Base-by-base conservation (phyloP, 2,888 invertebrate genomes). In the Halictus quadricinctus region DNA sequence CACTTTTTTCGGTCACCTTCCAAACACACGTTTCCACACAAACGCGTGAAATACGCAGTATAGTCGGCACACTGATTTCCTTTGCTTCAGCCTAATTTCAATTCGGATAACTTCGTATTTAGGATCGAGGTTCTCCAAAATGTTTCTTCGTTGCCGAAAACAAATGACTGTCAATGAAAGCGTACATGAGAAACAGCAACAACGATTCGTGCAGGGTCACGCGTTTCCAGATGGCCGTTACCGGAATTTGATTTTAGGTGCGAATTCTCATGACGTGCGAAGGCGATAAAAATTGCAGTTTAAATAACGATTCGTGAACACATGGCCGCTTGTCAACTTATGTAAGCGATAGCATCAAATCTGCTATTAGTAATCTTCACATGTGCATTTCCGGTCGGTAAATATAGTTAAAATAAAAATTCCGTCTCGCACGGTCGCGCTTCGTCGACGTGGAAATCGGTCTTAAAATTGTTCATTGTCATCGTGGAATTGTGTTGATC, bases 141-240 rank as follows among this genome's bases (percentile, higher is more conserved):
- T 58, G 58, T 58, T 54, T 72, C 72, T n/a, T 72, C 69, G n/a
- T 84, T 43, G 41, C 58, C 54, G 48, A 83, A 86, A 84, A 88
- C 80, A 84, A 83, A 76, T 74, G 69, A 84, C 79, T 87, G 88
- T 89, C 90, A 90, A 84, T 78, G 85, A 72, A 84, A 84, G 43
- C 50, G 77, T 76, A 85, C 83, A 72, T 72, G 54, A 79, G 81
- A 83, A 82, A 78, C 75, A 74, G 82, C 78, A 80, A 84, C 76
- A 77, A 69, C 77, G 85, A 84, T 87, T 83, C 76, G 64, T 64
- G 79, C 60, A 72, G 74, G 76, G 74, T 83, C 80, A 86, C 81
- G 79, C 79, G 81, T 88, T 81, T 80, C 58, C 76, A 72, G 74
- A 79, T 72, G 81, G 69, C 90, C 85, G 90, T 89, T 89, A 90